A percentile compares a stretch with the other conserved stretches of the same genome.
Conservation (phyloP, 2,113 vertebrate species). For the Nerophis lumbriciformis region DNA sequence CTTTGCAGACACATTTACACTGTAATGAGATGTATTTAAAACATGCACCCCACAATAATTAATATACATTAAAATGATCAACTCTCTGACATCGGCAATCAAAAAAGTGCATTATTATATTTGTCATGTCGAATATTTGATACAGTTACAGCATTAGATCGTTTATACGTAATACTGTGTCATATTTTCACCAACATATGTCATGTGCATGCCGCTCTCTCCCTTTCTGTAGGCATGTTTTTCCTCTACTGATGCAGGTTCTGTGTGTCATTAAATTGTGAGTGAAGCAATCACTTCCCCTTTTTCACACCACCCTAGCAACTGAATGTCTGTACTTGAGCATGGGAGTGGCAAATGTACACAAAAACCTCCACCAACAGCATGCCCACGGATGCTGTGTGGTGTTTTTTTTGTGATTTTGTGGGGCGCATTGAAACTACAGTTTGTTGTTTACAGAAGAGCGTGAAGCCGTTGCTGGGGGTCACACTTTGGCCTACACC, state of each 20-base stretch:
- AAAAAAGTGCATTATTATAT: too few species aligned
- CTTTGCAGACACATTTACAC: slow-evolving; percentile 1
- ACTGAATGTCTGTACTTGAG: neutral
- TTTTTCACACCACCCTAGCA: slow-evolving; percentile 8
- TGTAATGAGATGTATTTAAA: too few species aligned
- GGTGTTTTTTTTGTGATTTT: neutral
- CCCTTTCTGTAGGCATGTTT: too few species aligned
- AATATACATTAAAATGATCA: too few species aligned
- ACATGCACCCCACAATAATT: too few species aligned
- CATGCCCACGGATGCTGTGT: neutral
- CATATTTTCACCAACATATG: too few species aligned
- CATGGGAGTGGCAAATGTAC: neutral
- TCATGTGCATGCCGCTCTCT: too few species aligned
- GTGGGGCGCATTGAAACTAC: neutral
- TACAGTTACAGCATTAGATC: too few species aligned
- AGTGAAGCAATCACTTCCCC: slow-evolving; percentile 32
- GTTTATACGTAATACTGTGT: too few species aligned
- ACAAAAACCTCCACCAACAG: slow-evolving; percentile 2
- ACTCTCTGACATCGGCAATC: too few species aligned
- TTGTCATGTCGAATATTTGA: too few species aligned
- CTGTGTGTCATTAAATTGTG: neutral
- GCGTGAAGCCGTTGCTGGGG: neutral
- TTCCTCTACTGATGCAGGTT: neutral
- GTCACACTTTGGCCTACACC: slow-evolving; percentile 5
- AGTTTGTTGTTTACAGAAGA: slow-evolving; percentile 6